Base-by-base conservation (phyloP, 1,140 invertebrate species). In the Bombyx mandarina region DNA sequence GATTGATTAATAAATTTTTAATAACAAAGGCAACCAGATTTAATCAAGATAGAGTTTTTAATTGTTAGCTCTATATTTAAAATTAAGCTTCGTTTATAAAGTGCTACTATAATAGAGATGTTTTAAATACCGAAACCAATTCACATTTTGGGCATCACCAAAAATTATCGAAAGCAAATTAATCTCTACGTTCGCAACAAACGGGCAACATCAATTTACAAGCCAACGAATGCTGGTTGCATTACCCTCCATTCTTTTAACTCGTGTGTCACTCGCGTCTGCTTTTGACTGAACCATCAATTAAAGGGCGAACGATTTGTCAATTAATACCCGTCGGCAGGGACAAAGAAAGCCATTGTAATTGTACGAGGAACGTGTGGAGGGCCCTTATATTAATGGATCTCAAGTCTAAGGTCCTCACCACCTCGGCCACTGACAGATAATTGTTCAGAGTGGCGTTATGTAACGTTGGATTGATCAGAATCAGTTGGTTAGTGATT, bases 271-370 rank as follows among this genome's bases (percentile, higher is more conserved):
- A 59, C 45, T 8, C 10, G 51, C 44, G 56, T 47, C 52, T 58
- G 62, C 53, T 59, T 62, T 58, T 57, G 56, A 60, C 57, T 50
- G 47, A n/a, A 44, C 48, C 57, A 61, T 63, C 57, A 71, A 66
- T 67, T 67, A 67, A 65, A 61, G 56, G 52, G 54, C 63, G 55
- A 59, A 45, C 60, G 60, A 60, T 65, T 65, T 60, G 61, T 63
- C 68, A 66, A 71, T 71, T 71, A 71, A 71, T 71, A 62, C 59
- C 53, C 60, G 64, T 62, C 61, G 58, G 10, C n/a, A 48, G 54
- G 55, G 61, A 71, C 66, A 71, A 71, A 65, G 66, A 71, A 68
- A 57, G 52, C 57, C 56, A 50, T 65, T 64, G 63, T 71, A 63
- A 63, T 67, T 62, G 65, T 56, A 54, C 58, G 61, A 47, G 56